phyloP scores from a whole-genome alignment of 1,140 invertebrate species.

The Meloidogyne exigua region DNA sequence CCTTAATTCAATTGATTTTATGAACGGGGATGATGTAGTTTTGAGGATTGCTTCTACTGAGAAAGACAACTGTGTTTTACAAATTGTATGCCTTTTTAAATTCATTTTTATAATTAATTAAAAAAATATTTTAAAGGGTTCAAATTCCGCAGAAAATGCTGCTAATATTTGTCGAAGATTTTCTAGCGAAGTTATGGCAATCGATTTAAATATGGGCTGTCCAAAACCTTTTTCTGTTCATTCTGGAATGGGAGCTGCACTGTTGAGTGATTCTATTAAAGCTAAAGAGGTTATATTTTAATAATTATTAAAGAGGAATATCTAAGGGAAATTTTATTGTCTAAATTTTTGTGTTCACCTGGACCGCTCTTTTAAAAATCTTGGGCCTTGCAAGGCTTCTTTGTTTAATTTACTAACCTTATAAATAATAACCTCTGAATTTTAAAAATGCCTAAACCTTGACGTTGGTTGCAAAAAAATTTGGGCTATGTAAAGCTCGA shows the following conservation, averaged over 20 bases:
- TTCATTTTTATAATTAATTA: not conserved
- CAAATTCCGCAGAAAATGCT: constrained; percentile 80
- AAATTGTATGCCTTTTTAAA: constrained; percentile 73
- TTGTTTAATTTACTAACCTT: too few relatives aligned
- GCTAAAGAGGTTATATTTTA: constrained; percentile 64
- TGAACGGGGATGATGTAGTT: constrained; percentile 85
- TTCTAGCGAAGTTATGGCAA: constrained; percentile 84
- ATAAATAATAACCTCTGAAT: too few relatives aligned
- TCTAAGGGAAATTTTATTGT: too few relatives aligned
- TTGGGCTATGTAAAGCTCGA: too few relatives aligned
- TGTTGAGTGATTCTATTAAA: constrained; percentile 69
- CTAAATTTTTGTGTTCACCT: too few relatives aligned
- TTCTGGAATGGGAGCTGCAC: constrained; percentile 88
- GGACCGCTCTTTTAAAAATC: too few relatives aligned
- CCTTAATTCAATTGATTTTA: constrained; percentile 85
- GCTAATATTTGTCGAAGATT: constrained; percentile 80
- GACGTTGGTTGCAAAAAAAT: too few relatives aligned
- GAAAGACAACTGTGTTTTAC: constrained; percentile 76
- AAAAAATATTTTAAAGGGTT: constrained; percentile 69
- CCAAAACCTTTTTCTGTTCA: constrained; percentile 95
- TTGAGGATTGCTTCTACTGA: constrained; percentile 86
- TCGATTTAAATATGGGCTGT: constrained; percentile 99
- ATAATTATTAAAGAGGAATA: too few relatives aligned
- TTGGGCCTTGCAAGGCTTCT: too few relatives aligned
- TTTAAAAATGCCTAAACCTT: too few relatives aligned